Conservation (phyloP, 2,113 vertebrate genomes). For the Phainopepla nitens region DNA sequence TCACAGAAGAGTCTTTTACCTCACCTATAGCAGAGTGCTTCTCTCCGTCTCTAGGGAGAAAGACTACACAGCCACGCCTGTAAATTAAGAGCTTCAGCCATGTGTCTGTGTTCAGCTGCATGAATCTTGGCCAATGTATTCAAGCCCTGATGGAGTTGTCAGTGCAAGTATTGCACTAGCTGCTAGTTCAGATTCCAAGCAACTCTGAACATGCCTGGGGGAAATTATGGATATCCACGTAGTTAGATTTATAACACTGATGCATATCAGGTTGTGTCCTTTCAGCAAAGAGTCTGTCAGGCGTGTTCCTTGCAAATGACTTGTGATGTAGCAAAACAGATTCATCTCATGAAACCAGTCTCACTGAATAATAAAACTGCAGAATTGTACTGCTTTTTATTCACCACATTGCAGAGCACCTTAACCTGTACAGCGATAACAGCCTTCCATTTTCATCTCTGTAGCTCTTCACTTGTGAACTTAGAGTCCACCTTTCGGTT, state of each 20-base stretch:
- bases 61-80: not conserved
- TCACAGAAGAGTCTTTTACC: not conserved
- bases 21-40: not conserved
- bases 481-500: not conserved
- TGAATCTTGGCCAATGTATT: not conserved
- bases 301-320: not conserved
- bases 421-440: not conserved
- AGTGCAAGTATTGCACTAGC: not conserved
- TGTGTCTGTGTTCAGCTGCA: not conserved
- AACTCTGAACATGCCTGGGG: not conserved
- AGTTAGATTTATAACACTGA: not conserved
- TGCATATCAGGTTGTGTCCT: not conserved
- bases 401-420: not conserved
- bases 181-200: not conserved
- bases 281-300: not conserved
- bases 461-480: not conserved
- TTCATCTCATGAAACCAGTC: not conserved
- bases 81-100: not conserved
- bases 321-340: not conserved
- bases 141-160: not conserved
- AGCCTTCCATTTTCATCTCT: not conserved
- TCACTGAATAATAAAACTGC: not conserved
- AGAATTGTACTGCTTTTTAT: not conserved
- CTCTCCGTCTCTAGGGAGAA: not conserved
- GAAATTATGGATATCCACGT: not conserved